Percentiles rank a stretch among this genome's conserved stretches.
Evolutionary conservation across 2,113 vertebrate species (phyloP).

Genomic region (Promerops cafer): DNA sequence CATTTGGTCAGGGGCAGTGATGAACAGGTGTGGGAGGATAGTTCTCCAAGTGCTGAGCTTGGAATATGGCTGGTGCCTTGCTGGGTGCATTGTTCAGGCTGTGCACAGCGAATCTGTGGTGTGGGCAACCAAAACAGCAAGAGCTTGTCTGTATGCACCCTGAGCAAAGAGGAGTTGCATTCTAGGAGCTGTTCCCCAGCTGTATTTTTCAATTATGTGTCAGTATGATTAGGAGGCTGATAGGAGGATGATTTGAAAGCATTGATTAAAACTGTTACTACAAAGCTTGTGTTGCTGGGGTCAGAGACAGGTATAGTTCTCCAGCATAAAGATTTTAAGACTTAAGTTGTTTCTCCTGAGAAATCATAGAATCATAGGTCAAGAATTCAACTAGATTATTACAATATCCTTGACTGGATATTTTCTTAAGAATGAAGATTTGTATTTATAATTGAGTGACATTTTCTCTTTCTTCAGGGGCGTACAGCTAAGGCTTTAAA

Average conservation of each 20-base stretch:
- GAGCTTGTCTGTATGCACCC: not conserved
- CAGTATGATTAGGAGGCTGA: not conserved
- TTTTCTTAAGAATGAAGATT: not conserved
- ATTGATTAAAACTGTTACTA: not conserved
- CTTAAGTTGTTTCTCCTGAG: not conserved
- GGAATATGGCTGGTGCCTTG: not conserved
- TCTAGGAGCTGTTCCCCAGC: not conserved
- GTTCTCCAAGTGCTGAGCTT: not conserved
- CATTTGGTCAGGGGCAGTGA: not conserved
- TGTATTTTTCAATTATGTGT: not conserved
- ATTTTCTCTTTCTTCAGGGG: constrained; percentile 67
- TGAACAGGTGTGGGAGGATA: not conserved
- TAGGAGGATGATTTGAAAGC: not conserved
- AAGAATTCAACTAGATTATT: not conserved
- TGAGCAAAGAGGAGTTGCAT: not conserved
- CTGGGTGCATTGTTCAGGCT: not conserved
- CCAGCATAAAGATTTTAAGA: not conserved
- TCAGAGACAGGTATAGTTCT: not conserved
- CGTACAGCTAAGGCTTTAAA: constrained; percentile 81
- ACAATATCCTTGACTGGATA: not conserved
- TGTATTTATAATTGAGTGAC: not conserved
- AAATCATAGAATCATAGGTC: not conserved
- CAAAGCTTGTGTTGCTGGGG: not conserved
- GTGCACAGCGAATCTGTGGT: not conserved
- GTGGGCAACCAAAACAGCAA: not conserved